A percentile compares a stretch with the other conserved stretches of the same genome.
Conservation (phyloP, 2,888 invertebrate species). For the Archips xylosteana region DNA sequence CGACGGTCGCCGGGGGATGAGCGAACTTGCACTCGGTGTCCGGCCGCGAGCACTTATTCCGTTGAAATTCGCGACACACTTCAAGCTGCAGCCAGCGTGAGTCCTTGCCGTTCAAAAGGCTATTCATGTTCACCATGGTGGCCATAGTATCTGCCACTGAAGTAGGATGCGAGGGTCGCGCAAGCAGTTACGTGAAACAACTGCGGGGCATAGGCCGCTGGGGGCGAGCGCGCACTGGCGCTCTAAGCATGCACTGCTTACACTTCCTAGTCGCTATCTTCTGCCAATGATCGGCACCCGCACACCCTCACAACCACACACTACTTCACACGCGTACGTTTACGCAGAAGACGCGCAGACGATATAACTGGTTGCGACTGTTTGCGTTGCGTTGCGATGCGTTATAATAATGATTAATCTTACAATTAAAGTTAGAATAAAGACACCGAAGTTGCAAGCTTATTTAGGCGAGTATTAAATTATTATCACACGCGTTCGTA, state of each 20-base stretch:
- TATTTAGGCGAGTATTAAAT: constrained; percentile 83
- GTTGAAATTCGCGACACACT: constrained; percentile 99
- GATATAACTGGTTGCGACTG: constrained; percentile 35
- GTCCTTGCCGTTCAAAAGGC: constrained; percentile 99
- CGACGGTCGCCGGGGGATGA: constrained; percentile 99
- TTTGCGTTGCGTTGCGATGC: constrained; percentile 47
- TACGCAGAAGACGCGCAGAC: constrained; percentile 57
- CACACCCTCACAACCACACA: constrained; percentile 72
- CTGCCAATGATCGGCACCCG: constrained; percentile 58
- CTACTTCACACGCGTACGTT: constrained; percentile 69
- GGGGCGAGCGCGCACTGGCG: constrained; percentile 78
- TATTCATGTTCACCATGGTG: constrained; percentile 98
- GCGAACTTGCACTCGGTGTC: constrained; percentile 99
- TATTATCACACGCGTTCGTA: constrained; percentile 84
- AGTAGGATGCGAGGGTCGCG: constrained; percentile 66
- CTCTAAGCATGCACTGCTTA: constrained; percentile 75
- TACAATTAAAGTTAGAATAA: constrained; percentile 81
- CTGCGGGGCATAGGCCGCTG: constrained; percentile 82
- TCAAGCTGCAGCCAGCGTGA: constrained; percentile 99
- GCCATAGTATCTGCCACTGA: constrained; percentile 83
- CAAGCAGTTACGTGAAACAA: constrained; percentile 79
- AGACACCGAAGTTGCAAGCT: constrained; percentile 85
- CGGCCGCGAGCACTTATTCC: constrained; percentile 99
- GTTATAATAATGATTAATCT: constrained; percentile 76
- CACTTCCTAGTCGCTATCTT: constrained; percentile 57